Evolutionary conservation across 2,888 invertebrate genomes (phyloP).

Genomic region (Oscheius sp.): DNA sequence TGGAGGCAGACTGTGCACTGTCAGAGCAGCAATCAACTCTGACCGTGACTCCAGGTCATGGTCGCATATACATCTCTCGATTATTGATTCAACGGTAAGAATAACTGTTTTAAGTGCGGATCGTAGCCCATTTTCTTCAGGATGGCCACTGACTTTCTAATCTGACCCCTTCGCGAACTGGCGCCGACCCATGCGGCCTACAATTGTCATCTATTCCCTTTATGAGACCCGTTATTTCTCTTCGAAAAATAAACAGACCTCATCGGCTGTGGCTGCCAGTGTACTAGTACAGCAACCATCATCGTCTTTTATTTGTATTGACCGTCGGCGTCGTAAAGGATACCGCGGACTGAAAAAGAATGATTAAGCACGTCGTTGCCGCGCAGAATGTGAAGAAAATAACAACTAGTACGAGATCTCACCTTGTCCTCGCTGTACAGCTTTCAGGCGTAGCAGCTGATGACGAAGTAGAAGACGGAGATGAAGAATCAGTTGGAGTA

Average conservation of each 20-base stretch:
- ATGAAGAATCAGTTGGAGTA: constrained; percentile 8
- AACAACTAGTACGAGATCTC: not conserved
- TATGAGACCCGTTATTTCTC: not conserved
- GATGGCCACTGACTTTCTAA: constrained; percentile 21
- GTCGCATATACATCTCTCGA: too few relatives aligned
- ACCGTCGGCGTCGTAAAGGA: constrained; percentile 54
- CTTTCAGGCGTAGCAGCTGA: constrained; percentile 12
- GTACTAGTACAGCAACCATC: constrained; percentile 61
- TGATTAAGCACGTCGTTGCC: not conserved
- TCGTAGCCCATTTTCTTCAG: not conserved
- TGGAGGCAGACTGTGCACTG: too few relatives aligned
- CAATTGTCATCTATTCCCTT: not conserved
- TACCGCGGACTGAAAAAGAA: constrained; percentile 33
- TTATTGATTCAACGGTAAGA: too few relatives aligned
- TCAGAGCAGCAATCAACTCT: too few relatives aligned
- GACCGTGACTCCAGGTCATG: too few relatives aligned
- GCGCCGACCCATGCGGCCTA: constrained; percentile 21
- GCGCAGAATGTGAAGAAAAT: not conserved
- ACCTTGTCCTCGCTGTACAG: not conserved
- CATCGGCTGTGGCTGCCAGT: constrained; percentile 68
- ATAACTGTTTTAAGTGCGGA: not conserved
- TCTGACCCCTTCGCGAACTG: constrained; percentile 19
- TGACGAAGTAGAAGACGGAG: constrained; percentile 10
- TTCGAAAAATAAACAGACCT: constrained; percentile 33
- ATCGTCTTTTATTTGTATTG: constrained; percentile 60